These are phyloP conservation scores for Perdita meconis DNA, from an alignment of 2,888 invertebrate genomes.

Conservation along the genomic window DNA sequence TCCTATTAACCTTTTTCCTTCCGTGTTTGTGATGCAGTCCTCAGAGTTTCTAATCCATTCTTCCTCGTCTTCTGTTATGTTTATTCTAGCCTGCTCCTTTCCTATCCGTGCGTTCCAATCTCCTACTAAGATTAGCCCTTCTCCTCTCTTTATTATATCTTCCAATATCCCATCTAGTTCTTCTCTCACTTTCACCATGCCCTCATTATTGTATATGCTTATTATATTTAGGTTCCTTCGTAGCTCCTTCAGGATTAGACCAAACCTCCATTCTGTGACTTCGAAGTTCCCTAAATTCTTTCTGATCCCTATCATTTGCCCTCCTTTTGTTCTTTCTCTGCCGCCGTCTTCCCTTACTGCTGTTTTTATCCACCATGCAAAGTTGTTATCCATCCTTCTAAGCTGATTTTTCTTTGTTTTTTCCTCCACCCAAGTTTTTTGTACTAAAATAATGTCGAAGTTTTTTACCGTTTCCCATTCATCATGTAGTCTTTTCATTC, in stretches of 20 bases:
- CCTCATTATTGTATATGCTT: not conserved
- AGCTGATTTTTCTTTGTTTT: not conserved
- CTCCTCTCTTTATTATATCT: not conserved
- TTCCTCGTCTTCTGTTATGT: not conserved
- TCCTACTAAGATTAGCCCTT: not conserved
- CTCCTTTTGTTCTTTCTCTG: not conserved
- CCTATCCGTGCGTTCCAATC: not conserved
- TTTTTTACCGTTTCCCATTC: not conserved
- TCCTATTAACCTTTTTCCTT: not conserved
- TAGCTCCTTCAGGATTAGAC: not conserved
- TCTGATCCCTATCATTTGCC: not conserved
- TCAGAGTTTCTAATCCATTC: not conserved
- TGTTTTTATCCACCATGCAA: not conserved
- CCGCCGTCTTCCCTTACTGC: not conserved
- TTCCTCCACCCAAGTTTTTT: not conserved
- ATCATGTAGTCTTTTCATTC: not conserved
- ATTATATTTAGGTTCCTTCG: not conserved
- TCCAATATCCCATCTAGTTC: not conserved
- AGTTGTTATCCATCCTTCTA: not conserved
- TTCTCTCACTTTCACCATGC: not conserved
- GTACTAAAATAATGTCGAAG: not conserved
- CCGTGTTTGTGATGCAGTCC: not conserved
- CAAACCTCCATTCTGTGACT: not conserved
- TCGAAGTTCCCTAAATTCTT: not conserved
- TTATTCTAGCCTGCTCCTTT: not conserved